A percentile compares a stretch with the other conserved stretches of the same genome.
These are phyloP conservation scores for Stegodyphus dumicola DNA, from an alignment of 1,140 invertebrate species.

Conservation along the genomic window DNA sequence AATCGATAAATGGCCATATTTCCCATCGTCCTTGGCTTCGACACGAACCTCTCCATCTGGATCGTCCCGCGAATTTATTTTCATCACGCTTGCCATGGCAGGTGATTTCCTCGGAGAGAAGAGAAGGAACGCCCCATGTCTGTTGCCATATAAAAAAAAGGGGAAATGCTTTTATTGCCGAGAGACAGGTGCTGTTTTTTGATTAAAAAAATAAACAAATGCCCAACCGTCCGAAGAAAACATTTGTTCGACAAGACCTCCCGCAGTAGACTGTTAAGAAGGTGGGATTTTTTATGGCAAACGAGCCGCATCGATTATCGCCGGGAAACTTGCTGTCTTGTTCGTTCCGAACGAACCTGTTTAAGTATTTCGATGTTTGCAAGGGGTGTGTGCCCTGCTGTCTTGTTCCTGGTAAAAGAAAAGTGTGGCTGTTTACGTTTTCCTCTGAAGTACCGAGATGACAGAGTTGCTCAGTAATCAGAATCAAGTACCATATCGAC, in stretches of 20 bases:
- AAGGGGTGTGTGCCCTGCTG: neutral
- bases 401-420: neutral
- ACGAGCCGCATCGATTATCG: constrained; percentile 4
- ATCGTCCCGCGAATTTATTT: no score
- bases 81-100: neutral
- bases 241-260: constrained; percentile 19
- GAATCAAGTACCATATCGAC: no score
- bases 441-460: no score
- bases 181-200: constrained; percentile 19
- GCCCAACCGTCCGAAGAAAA: neutral
- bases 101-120: neutral
- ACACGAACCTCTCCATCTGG: no score
- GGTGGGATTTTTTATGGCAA: constrained; percentile 4
- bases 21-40: no score
- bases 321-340: neutral
- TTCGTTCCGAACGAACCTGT: neutral
- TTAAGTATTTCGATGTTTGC: neutral
- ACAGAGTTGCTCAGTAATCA: no score
- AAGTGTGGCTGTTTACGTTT: no score
- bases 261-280: constrained; percentile 6
- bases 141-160: neutral
- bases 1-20: no score
- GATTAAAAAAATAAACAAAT: neutral
- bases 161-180: constrained; percentile 10
- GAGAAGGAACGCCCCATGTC: no score